Base-by-base conservation (phyloP, 2,888 invertebrate genomes). In the Papilio protenor region DNA sequence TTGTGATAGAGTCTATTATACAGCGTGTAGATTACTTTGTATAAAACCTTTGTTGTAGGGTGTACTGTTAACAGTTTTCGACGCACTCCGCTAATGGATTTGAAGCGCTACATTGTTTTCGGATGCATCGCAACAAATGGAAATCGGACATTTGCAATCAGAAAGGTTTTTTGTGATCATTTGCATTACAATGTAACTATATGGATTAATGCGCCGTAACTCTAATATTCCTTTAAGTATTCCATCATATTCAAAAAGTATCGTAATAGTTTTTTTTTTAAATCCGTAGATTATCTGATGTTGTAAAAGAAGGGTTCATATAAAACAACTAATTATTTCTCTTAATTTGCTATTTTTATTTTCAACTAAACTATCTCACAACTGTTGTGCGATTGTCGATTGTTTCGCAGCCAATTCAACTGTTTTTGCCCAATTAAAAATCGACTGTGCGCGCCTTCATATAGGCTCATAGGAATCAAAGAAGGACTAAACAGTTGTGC, bases 21-120 rank as follows among this genome's bases (percentile, higher is more conserved):
- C 14, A 27, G 14, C n/a, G 52, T 55, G 16, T n/a, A 8, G n/a
- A 12, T 12, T 40, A 5, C 21, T n/a, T 33, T 40, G 16, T 59
- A 49, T 45, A 2, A 10, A 77, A 81, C 21, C 57, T 76, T 70
- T 12, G 72, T 61, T 45, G 75, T 23, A 33, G 10, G 40, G 86
- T 84, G 85, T 86, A 84, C 87, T 87, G 86, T 87, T 86, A 84
- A 86, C 84, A 84, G 88, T 87, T 86, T 88, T 87, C 84, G 85
- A 83, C 84, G 85, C 84, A 81, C 82, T 83, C 83, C 86, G 86
- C 85, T 93, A 93, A 93, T 93, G 93, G 93, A 87, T 91, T 92
- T 89, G 83, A 87, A 91, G 90, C 85, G 85, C 89, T 86, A 92
- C 92, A 92, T 91, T 93, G 93, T 93, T 91, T 90, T 89, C 87